Conservation (phyloP, 2,113 vertebrate genomes). For the Pionites leucogaster region DNA sequence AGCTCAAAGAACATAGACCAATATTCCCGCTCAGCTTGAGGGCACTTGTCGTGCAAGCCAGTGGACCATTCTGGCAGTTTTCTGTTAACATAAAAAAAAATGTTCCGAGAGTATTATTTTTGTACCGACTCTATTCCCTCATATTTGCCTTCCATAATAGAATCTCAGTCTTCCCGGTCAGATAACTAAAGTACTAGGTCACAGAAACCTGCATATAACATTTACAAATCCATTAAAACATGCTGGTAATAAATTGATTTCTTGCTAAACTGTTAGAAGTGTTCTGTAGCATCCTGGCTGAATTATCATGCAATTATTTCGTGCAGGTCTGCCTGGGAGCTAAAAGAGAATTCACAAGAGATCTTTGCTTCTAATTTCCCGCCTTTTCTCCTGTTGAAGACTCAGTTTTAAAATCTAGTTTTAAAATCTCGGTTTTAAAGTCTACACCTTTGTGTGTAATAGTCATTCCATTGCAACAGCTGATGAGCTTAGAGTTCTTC, state of each 20-base stretch:
- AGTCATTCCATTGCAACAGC: neutral
- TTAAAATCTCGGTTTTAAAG: neutral
- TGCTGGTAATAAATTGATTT: neutral
- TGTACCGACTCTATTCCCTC: neutral
- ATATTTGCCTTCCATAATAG: neutral
- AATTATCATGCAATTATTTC: neutral
- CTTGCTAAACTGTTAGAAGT: neutral
- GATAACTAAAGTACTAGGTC: neutral
- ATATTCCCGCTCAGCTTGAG: neutral
- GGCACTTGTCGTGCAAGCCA: neutral
- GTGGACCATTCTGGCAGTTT: neutral
- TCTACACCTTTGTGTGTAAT: neutral
- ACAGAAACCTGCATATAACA: neutral
- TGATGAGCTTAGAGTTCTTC: neutral
- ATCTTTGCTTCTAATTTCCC: neutral
- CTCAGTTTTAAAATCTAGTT: neutral
- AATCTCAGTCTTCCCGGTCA: neutral
- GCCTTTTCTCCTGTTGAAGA: neutral
- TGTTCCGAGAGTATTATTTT: neutral
- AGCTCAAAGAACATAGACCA: neutral
- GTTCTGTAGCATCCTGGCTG: neutral
- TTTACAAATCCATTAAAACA: neutral
- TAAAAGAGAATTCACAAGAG: neutral
- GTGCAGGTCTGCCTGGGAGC: neutral
- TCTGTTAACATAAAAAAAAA: neutral